Conservation (phyloP, 2,888 invertebrate genomes). For the Synanthedon vespiformis region DNA sequence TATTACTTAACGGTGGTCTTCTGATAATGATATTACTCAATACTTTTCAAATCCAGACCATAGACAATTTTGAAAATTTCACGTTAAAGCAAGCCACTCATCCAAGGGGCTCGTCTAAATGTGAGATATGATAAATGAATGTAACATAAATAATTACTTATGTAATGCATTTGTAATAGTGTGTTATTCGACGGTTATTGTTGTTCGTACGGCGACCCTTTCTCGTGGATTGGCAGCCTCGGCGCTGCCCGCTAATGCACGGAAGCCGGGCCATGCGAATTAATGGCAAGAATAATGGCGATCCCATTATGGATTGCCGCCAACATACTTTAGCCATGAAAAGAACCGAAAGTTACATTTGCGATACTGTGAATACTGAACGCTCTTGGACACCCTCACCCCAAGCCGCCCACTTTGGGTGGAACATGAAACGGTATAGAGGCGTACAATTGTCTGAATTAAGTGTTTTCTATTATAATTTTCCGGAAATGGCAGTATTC, state of each 20-base stretch:
- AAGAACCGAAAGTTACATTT: conserved; percentile 72
- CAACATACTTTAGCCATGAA: conserved; percentile 72
- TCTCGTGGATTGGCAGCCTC: conserved; percentile 56
- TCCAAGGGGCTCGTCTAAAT: too few species aligned
- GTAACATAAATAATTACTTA: not conserved
- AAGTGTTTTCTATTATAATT: not conserved
- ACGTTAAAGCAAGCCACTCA: too few species aligned
- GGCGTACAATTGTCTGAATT: not conserved
- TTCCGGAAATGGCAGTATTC: not conserved
- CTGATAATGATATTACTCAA: too few species aligned
- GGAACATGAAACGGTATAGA: conserved; percentile 32
- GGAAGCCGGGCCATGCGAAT: conserved; percentile 67
- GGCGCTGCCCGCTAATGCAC: conserved; percentile 65
- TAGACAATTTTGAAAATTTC: too few species aligned
- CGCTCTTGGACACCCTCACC: conserved; percentile 45
- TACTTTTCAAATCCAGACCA: too few species aligned
- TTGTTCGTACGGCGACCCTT: conserved; percentile 30
- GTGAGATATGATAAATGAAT: too few species aligned
- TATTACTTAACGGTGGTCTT: too few species aligned
- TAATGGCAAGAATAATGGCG: conserved; percentile 72
- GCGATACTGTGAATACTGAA: conserved; percentile 71
- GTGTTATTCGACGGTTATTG: conserved; percentile 5
- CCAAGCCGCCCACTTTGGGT: conserved; percentile 19
- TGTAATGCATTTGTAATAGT: not conserved
- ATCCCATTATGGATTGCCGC: conserved; percentile 73